Evolutionary conservation across 2,113 vertebrate species (phyloP).

Genomic region (Indri indri): DNA sequence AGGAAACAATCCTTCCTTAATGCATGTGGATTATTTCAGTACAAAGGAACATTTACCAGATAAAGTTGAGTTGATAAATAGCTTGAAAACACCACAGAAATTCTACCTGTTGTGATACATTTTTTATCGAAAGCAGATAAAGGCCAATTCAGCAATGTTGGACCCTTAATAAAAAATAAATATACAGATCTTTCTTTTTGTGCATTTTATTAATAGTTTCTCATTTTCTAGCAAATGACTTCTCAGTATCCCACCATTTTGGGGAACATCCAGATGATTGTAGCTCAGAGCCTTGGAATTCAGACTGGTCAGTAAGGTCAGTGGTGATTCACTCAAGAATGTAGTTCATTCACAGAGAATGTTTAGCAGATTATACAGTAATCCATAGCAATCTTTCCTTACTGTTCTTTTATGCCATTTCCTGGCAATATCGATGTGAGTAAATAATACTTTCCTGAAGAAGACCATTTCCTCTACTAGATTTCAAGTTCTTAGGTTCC

Average conservation of each 20-base stretch:
- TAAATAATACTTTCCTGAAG: background rate
- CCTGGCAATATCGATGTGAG: background rate
- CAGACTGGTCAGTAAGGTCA: background rate
- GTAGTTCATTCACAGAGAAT: background rate
- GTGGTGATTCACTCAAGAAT: background rate
- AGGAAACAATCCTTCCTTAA: background rate
- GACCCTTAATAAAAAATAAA: background rate
- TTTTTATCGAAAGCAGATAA: background rate
- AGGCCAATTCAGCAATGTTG: background rate
- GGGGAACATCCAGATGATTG: background rate
- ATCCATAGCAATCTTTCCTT: background rate
- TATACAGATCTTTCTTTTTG: background rate
- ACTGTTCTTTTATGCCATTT: background rate
- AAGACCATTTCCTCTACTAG: background rate
- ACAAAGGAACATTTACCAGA: background rate
- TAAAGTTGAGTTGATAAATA: background rate
- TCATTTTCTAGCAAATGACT: background rate
- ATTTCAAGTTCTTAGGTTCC: background rate
- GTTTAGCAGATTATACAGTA: background rate
- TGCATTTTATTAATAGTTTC: background rate
- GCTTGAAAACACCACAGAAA: background rate
- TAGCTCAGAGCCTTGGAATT: slow-evolving; percentile 5
- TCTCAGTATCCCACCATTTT: background rate
- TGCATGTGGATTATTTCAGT: background rate
- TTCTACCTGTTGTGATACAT: background rate